These are phyloP conservation scores for Polymixis lichenea DNA, from an alignment of 2,888 invertebrate genomes.

Conservation along the genomic window DNA sequence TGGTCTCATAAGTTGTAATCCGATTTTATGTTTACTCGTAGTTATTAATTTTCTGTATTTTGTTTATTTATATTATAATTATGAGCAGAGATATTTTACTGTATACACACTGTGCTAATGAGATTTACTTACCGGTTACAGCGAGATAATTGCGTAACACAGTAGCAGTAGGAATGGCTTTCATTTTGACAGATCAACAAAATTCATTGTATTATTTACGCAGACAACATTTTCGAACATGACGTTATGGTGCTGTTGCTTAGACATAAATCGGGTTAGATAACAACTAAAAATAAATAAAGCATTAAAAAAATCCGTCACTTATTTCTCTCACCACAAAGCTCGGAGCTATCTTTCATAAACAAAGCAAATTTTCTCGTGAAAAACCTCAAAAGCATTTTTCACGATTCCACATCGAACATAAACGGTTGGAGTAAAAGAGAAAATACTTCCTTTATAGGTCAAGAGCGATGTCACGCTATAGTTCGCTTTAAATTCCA, in stretches of 20 bases:
- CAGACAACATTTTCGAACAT: too few relatives aligned
- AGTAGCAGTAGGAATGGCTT: too few relatives aligned
- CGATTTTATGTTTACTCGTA: constrained; percentile 28
- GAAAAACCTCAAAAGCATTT: constrained; percentile 20
- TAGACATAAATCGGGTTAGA: too few relatives aligned
- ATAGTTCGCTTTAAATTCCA: constrained; percentile 42
- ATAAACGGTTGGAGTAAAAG: constrained; percentile 42
- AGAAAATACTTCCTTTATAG: constrained; percentile 38
- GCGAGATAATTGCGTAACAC: too few relatives aligned
- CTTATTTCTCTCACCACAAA: neutral
- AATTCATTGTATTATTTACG: too few relatives aligned
- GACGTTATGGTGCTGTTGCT: too few relatives aligned
- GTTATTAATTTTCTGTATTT: constrained; percentile 35
- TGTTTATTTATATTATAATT: neutral
- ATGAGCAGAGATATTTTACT: neutral
- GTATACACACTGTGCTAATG: too few relatives aligned
- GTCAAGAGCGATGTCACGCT: constrained; percentile 56
- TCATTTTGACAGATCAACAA: too few relatives aligned
- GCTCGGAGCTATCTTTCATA: constrained; percentile 7
- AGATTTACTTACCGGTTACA: neutral
- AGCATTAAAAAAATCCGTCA: neutral
- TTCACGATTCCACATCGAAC: constrained; percentile 36
- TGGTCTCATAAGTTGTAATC: constrained; percentile 36
- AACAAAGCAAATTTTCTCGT: neutral
- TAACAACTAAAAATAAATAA: neutral